A percentile compares a stretch with the other conserved stretches of the same genome.
phyloP scores from a whole-genome alignment of 2,888 invertebrate genomes.

The Parnassius orleans region DNA sequence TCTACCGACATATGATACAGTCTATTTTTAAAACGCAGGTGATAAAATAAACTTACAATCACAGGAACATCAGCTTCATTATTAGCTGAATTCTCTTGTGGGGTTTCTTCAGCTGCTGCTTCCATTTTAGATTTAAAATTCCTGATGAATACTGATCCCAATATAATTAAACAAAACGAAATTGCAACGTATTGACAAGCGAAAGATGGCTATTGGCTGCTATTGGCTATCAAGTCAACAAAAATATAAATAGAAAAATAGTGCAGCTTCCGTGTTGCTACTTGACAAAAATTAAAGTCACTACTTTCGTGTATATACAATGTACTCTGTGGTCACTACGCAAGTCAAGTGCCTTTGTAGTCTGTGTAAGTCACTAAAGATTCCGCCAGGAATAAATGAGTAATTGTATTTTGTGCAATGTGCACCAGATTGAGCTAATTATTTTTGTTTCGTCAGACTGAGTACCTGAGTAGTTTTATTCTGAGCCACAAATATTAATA shows the following conservation, averaged over 20 bases:
- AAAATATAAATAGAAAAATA: slow-evolving; percentile 10
- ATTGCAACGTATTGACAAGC: slow-evolving; percentile 11
- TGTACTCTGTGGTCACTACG: too few species aligned
- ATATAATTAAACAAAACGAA: slow-evolving; percentile 22
- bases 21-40: slow-evolving; percentile 63
- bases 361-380: too few species aligned
- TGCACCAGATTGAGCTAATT: too few species aligned
- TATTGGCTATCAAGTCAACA: neutral
- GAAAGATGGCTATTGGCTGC: slow-evolving; percentile 21
- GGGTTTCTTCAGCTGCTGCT: slow-evolving; percentile 53
- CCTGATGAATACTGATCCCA: neutral
- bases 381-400: too few species aligned
- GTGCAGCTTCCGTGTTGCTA: too few species aligned
- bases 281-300: too few species aligned
- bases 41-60: slow-evolving; percentile 41
- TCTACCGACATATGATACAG: slow-evolving; percentile 59
- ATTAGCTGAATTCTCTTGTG: slow-evolving; percentile 52
- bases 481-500: too few species aligned
- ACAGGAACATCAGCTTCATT: slow-evolving; percentile 46
- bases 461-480: too few species aligned
- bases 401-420: too few species aligned
- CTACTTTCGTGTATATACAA: too few species aligned
- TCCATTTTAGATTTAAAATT: slow-evolving; percentile 53
- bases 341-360: too few species aligned
- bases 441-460: too few species aligned